Conservation (phyloP, 2,888 invertebrate species). For the Drosophila testacea region DNA sequence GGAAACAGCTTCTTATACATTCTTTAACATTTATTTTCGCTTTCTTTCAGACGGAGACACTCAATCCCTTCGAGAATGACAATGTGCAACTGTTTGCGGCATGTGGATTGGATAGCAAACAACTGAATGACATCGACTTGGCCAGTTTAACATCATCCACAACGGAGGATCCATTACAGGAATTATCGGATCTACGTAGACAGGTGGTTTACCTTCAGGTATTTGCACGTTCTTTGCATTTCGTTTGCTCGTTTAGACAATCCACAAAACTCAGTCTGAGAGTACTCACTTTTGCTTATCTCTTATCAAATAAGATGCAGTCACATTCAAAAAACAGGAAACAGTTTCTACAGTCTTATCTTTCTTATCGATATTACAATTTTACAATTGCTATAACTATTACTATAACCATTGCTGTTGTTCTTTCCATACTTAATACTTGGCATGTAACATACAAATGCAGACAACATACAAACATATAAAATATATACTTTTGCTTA, state of each 20-base stretch:
- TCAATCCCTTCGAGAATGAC: conserved; percentile 93
- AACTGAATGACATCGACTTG: conserved; percentile 85
- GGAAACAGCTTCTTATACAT: neutral
- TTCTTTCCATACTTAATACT: conserved; percentile 13
- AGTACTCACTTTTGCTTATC: conserved; percentile 42
- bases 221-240: conserved; percentile 75
- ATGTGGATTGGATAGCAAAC: conserved; percentile 87
- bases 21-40: neutral
- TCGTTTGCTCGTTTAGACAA: conserved; percentile 71
- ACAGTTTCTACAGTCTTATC: conserved; percentile 21
- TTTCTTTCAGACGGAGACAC: conserved; percentile 91
- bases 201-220: conserved; percentile 94
- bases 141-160: conserved; percentile 87
- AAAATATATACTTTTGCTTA: conserved; percentile 14
- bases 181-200: conserved; percentile 92
- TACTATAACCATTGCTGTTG: conserved; percentile 23
- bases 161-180: conserved; percentile 87
- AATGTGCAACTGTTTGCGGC: conserved; percentile 88
- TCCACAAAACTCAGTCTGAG: conserved; percentile 40
- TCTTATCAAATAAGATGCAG: conserved; percentile 44
- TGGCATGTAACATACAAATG: conserved; percentile 20
- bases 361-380: conserved; percentile 9
- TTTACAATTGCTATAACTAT: too few relatives aligned
- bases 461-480: conserved; percentile 5
- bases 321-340: conserved; percentile 45